Evolutionary conservation across 2,797 vertebrate species (phyloP).

Genomic region (Rousettus madagascariensis): DNA sequence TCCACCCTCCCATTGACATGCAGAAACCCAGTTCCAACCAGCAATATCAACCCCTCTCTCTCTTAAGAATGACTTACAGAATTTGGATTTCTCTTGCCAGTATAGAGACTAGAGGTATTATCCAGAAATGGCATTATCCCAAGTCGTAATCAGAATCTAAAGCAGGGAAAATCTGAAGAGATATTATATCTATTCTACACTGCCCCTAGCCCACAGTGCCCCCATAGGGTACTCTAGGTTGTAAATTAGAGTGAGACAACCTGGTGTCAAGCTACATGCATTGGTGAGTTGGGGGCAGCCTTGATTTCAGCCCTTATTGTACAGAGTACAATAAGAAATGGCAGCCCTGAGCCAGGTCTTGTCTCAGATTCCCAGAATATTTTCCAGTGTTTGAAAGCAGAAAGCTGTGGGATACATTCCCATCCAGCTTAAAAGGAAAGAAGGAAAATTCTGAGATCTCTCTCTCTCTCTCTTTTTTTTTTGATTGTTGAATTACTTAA

Average conservation of each 20-base stretch:
- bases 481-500: slow-evolving; percentile 22
- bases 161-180: background rate
- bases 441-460: background rate
- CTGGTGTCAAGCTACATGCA: background rate
- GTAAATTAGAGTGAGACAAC: background rate
- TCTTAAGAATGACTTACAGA: background rate
- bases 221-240: background rate
- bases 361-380: background rate
- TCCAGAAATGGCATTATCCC: background rate
- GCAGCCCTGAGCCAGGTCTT: background rate
- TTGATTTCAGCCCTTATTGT: background rate
- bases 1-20: background rate
- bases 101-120: background rate
- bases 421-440: background rate
- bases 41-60: background rate
- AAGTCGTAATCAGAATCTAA: background rate
- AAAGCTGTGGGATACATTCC: background rate
- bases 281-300: background rate
- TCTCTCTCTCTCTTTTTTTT: no score
- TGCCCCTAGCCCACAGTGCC: background rate
- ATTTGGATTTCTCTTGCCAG: background rate
- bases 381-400: background rate
- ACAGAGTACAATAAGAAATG: background rate
- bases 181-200: background rate
- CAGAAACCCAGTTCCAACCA: background rate